Evolutionary conservation across 2,113 vertebrate genomes (phyloP).

Genomic region (Centrocercus urophasianus): DNA sequence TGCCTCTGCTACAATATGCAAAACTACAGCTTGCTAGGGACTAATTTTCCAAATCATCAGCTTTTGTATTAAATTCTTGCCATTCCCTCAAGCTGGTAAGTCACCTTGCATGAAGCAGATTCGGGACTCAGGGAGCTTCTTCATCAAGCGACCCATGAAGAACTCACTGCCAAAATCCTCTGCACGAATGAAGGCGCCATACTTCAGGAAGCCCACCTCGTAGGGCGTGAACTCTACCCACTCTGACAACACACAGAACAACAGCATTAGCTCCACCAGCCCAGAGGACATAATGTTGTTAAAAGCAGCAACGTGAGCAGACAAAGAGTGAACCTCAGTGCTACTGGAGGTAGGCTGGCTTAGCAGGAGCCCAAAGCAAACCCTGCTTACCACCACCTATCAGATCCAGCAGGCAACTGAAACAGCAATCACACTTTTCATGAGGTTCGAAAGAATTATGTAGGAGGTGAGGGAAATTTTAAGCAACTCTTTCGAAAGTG

Average conservation of each 20-base stretch:
- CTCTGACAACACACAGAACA: conserved; percentile 64
- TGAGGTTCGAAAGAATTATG: background rate
- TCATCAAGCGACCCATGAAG: conserved; percentile 87
- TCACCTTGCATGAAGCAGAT: conserved; percentile 87
- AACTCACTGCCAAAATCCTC: conserved; percentile 89
- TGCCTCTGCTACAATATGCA: background rate
- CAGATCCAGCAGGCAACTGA: background rate
- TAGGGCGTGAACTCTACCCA: conserved; percentile 91
- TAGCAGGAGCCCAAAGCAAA: background rate
- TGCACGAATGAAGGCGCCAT: conserved; percentile 80
- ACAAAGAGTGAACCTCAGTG: background rate
- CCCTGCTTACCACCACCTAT: background rate
- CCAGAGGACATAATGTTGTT: background rate
- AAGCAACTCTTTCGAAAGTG: background rate
- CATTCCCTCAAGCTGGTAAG: background rate
- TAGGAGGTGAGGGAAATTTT: background rate
- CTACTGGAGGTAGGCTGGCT: background rate
- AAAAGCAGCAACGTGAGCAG: fast-evolving
- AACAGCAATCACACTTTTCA: background rate
- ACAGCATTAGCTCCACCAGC: background rate
- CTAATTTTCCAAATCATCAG: background rate
- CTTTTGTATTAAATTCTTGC: background rate
- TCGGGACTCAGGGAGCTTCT: conserved; percentile 81
- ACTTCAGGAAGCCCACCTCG: conserved; percentile 87
- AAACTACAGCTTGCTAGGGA: background rate